A percentile compares a stretch with the other conserved stretches of the same genome.
Evolutionary conservation across 2,888 invertebrate genomes (phyloP).

Genomic region (Sceliomorpha sp.): DNA sequence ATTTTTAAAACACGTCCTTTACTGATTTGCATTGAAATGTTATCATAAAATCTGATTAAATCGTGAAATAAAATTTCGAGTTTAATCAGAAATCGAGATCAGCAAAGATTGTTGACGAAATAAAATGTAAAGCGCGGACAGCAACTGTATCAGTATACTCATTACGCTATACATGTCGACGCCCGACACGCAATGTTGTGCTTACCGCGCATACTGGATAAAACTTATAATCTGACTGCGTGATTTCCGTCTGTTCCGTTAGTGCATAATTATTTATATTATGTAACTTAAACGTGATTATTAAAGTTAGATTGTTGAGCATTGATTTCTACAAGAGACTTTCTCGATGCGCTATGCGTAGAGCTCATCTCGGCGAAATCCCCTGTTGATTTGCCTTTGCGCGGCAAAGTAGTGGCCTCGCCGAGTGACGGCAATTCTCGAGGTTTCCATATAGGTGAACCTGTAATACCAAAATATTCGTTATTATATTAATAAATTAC

Average conservation of each 20-base stretch:
- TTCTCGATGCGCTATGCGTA: slow-evolving; percentile 83
- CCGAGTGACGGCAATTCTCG: slow-evolving; percentile 87
- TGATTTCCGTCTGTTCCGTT: slow-evolving; percentile 29
- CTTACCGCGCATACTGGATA: slow-evolving; percentile 36
- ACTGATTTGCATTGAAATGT: too few relatives aligned
- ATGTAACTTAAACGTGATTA: slow-evolving; percentile 79
- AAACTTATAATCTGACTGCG: slow-evolving; percentile 38
- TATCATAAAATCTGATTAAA: too few relatives aligned
- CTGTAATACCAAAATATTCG: too few relatives aligned
- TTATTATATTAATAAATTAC: too few relatives aligned
- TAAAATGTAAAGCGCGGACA: slow-evolving; percentile 60
- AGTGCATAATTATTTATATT: slow-evolving; percentile 41
- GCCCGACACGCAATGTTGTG: slow-evolving; percentile 42
- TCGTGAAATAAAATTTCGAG: too few relatives aligned
- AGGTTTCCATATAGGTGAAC: slow-evolving; percentile 99
- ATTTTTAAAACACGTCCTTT: slow-evolving; percentile 15
- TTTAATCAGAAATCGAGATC: too few relatives aligned
- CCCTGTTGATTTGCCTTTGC: slow-evolving; percentile 82
- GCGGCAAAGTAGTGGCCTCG: slow-evolving; percentile 85
- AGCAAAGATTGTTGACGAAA: too few relatives aligned
- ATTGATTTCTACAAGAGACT: slow-evolving; percentile 83
- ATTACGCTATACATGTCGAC: slow-evolving; percentile 50
- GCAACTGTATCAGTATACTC: slow-evolving; percentile 57
- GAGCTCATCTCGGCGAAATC: slow-evolving; percentile 81
- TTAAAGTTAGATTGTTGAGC: slow-evolving; percentile 80